Conservation (phyloP, 2,113 vertebrate species). For the Grammomys surdaster region DNA sequence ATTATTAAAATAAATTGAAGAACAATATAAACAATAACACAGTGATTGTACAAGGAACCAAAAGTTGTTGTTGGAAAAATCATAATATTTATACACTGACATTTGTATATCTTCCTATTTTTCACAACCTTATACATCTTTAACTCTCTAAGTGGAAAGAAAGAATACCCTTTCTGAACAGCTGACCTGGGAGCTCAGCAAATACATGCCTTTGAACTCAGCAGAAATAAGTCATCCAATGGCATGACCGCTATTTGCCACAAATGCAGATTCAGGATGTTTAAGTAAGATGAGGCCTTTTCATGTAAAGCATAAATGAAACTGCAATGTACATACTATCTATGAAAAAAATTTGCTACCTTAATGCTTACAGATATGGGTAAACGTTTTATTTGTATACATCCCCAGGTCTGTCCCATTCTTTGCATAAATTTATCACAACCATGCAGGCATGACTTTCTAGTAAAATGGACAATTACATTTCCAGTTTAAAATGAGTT, state of each 20-base stretch:
- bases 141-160: conserved; percentile 71
- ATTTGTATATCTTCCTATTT: conserved; percentile 71
- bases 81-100: conserved; percentile 20
- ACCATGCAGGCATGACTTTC: conserved; percentile 82
- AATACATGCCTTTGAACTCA: conserved; percentile 84
- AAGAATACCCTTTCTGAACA: conserved; percentile 68
- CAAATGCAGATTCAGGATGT: conserved; percentile 78
- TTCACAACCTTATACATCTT: conserved; percentile 78
- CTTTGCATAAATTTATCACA: conserved; percentile 84
- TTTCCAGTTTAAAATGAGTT: conserved; percentile 78
- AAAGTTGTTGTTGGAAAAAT: not conserved
- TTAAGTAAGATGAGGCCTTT: conserved; percentile 82
- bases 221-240: conserved; percentile 83
- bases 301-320: conserved; percentile 80
- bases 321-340: conserved; percentile 76
- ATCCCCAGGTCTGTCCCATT: conserved; percentile 68
- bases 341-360: conserved; percentile 75
- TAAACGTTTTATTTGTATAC: conserved; percentile 85
- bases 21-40: conserved; percentile 1
- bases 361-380: conserved; percentile 79
- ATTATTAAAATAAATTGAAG: conserved; percentile 53
- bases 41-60: not conserved
- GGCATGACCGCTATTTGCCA: conserved; percentile 76
- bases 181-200: conserved; percentile 74
- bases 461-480: conserved; percentile 83